Percentiles rank a stretch among this genome's conserved stretches.
Conservation (phyloP, 2,797 vertebrate species). For the Apodemus agrarius region DNA sequence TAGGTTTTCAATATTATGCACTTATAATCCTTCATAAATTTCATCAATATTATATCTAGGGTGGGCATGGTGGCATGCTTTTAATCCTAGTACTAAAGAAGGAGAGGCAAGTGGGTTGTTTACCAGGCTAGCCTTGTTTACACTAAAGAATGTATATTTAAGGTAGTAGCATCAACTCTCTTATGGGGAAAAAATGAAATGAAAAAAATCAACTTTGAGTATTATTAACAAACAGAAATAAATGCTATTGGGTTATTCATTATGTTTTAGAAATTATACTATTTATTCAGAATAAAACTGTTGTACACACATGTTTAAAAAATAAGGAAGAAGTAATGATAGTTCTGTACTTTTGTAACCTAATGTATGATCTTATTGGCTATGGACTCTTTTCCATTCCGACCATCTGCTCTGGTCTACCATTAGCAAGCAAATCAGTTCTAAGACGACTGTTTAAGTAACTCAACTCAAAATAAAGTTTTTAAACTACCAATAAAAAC, state of each 20-base stretch:
- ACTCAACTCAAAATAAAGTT: neutral
- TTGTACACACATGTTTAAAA: neutral
- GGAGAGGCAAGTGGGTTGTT: neutral
- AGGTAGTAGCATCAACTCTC: neutral
- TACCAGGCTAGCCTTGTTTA: neutral
- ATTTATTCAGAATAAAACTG: neutral
- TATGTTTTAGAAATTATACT: constrained; percentile 31
- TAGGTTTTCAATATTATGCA: neutral
- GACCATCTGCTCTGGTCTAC: neutral
- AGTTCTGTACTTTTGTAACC: neutral
- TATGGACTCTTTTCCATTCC: neutral
- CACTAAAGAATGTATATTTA: neutral
- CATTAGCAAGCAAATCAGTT: neutral
- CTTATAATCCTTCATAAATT: neutral
- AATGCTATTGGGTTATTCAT: neutral
- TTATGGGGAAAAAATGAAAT: neutral
- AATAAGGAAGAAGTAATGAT: neutral
- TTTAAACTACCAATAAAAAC: neutral
- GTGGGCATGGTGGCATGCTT: neutral
- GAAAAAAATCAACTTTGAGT: constrained; percentile 12
- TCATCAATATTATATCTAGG: neutral
- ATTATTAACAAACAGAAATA: neutral
- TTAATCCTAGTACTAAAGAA: neutral
- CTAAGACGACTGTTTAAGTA: neutral
- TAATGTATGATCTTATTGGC: neutral